phyloP scores from a whole-genome alignment of 1,140 invertebrate genomes.

The Philaenus spumarius region DNA sequence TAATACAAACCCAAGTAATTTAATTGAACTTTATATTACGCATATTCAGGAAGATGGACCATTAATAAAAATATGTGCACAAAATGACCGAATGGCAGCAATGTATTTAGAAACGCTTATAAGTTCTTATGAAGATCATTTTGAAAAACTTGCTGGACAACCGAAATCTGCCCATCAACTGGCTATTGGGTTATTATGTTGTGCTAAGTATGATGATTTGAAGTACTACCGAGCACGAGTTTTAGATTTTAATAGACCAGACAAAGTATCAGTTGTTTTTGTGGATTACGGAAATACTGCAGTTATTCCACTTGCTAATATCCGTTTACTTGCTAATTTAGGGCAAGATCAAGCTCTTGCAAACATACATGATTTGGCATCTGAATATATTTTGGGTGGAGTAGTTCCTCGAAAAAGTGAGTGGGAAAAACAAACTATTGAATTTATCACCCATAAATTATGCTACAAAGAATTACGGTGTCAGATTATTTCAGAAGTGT shows the following conservation, averaged over 20 bases:
- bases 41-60: constrained; percentile 55
- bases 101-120: constrained; percentile 49
- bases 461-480: not conserved
- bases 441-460: constrained; percentile 40
- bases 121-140: constrained; percentile 37
- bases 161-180: constrained; percentile 37
- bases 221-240: constrained; percentile 55
- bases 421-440: constrained; percentile 45
- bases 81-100: constrained; percentile 47
- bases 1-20: too few relatives aligned
- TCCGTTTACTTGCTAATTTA: constrained; percentile 45
- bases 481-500: not conserved
- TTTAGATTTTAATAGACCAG: constrained; percentile 40
- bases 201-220: constrained; percentile 56
- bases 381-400: constrained; percentile 49
- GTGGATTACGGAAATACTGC: constrained; percentile 64
- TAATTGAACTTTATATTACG: constrained; percentile 35
- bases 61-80: constrained; percentile 60
- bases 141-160: constrained; percentile 39
- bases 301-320: constrained; percentile 44
- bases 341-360: constrained; percentile 27
- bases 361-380: constrained; percentile 44
- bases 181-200: constrained; percentile 47
- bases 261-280: constrained; percentile 45
- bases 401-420: constrained; percentile 40